Evolutionary conservation across 2,797 vertebrate species (phyloP).

Genomic region (Mormyrus hasselquistii): DNA sequence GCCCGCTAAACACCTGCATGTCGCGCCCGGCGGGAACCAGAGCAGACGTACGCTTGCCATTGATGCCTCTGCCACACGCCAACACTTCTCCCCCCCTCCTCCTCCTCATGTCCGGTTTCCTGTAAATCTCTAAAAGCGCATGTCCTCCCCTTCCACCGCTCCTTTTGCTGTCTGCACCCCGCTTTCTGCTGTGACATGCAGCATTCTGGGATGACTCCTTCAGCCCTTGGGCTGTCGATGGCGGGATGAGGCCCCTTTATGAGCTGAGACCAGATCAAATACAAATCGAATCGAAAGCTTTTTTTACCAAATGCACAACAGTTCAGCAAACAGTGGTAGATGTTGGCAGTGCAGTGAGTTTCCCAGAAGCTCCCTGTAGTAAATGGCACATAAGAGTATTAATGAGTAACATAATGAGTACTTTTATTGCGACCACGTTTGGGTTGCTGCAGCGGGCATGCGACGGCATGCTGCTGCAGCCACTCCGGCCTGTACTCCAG

Average conservation of each 20-base stretch:
- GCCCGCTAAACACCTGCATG: slow-evolving; percentile 66
- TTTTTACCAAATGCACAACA: neutral
- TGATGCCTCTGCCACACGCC: slow-evolving; percentile 67
- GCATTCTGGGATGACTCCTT: neutral
- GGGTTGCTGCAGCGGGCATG: neutral
- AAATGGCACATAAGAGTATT: neutral
- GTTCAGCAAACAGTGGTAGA: neutral
- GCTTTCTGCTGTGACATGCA: neutral
- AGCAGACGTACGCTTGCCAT: slow-evolving; percentile 83
- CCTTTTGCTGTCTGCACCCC: neutral
- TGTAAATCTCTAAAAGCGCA: neutral
- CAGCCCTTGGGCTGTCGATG: neutral
- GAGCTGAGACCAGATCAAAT: neutral
- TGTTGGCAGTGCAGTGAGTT: neutral
- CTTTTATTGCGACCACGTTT: neutral
- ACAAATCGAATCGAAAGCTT: neutral
- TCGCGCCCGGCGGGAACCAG: slow-evolving; percentile 44
- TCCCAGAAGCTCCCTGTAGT: neutral
- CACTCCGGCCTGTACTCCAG: neutral
- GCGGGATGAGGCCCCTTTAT: neutral
- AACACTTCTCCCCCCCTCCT: neutral
- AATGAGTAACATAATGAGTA: neutral
- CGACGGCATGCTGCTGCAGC: neutral
- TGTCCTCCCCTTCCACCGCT: neutral
- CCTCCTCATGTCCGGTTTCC: slow-evolving; percentile 5